Evolutionary conservation across 2,797 vertebrate species (phyloP), one percentile per base, ranked within the genome.

Genomic region (Micrastur ruficollis): DNA sequence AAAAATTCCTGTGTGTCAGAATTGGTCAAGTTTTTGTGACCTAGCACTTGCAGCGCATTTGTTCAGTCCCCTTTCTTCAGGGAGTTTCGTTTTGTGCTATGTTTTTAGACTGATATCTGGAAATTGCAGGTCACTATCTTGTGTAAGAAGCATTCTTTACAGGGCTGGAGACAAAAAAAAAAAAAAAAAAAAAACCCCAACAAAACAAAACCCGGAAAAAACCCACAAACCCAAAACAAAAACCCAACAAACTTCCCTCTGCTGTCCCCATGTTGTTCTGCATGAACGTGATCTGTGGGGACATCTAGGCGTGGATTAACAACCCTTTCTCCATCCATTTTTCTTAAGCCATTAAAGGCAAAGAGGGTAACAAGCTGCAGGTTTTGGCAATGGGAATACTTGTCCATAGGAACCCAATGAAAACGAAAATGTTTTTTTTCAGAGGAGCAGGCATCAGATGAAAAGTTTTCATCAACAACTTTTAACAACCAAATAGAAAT

Each of bases 11-110:
- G 8, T 49, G 11, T 66, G 61, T 88, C 47, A 76, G 85, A 88
- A 73, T 14, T 94, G 88, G 88, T 81, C 73, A 86, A 80, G 66
- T 46, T 95, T 87, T 80, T 84, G 58, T 85, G 88, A 94, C 88
- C 89, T 84, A 52, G 47, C 0, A 2, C 44, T 89, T 86, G 56
- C 50, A 89, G 36, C 0, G 1, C 34, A 61, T 70, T 95, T 90
- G 22, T 90, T 88, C 88, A 72, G 59, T 42, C 23, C n/a, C 42
- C 17, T 86, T 93, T 90, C 61, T 89, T 81, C n/a, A 76, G 50
- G 40, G 18, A 26, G 20, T 73, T 95, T 92, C 21, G 22, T 80
- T 79, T 63, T 73, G 34, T 62, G 65, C 8, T 73, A 19, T 22
- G 6, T 62, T 88, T 88, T 86, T 90, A 79, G 62, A 53, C 20